A percentile compares a stretch with the other conserved stretches of the same genome.
Evolutionary conservation across 2,113 vertebrate genomes (phyloP).

Genomic region (Zapornia atra): DNA sequence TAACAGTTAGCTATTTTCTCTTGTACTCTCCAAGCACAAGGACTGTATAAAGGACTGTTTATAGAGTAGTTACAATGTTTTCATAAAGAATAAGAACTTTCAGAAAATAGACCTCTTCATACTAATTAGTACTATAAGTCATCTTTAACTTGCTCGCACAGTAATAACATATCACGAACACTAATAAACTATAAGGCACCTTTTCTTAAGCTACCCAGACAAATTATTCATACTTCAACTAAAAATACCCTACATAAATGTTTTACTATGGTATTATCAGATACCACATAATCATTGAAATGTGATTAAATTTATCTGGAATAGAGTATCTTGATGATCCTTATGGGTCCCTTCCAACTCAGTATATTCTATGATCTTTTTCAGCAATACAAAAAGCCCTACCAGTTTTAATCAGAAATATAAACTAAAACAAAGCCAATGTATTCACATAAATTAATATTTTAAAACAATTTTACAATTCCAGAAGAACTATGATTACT

Average conservation of each 20-base stretch:
- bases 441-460: not conserved
- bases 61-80: not conserved
- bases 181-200: not conserved
- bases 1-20: not conserved
- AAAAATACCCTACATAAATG: not conserved
- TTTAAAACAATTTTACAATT: not conserved
- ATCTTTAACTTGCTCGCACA: not conserved
- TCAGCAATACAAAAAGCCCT: accelerated
- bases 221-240: not conserved
- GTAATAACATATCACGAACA: not conserved
- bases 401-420: not conserved
- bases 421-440: not conserved
- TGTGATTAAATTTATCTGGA: not conserved
- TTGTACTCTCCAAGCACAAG: not conserved
- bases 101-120: not conserved
- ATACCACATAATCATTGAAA: not conserved
- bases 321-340: not conserved
- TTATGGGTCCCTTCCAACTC: too few species aligned
- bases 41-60: not conserved
- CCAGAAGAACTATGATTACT: not conserved
- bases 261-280: not conserved
- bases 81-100: not conserved
- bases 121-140: not conserved
- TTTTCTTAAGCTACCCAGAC: not conserved
- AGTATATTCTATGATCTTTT: not conserved